Evolutionary conservation across 1,140 invertebrate species (phyloP).

Genomic region (Arion vulgaris): DNA sequence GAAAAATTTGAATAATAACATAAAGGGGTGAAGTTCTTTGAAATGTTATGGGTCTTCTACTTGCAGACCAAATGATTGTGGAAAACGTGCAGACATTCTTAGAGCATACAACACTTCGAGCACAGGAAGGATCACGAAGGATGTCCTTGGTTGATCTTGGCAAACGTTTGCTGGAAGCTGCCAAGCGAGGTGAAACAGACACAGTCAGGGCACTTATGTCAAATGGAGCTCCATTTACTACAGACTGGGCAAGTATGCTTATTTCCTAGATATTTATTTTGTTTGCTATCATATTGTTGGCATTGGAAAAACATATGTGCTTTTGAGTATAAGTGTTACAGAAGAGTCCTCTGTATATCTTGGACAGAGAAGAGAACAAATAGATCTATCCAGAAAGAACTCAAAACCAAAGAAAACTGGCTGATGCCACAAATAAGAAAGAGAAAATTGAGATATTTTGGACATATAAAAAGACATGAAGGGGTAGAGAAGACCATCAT

Average conservation of each 20-base stretch:
- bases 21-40: not conserved
- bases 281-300: too few species aligned
- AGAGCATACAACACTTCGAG: conserved; percentile 10
- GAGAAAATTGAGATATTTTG: too few species aligned
- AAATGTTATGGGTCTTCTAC: not conserved
- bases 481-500: too few species aligned
- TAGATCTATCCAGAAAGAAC: too few species aligned
- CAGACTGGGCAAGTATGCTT: conserved; percentile 87
- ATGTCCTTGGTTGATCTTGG: conserved; percentile 82
- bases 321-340: too few species aligned
- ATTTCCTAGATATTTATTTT: too few species aligned
- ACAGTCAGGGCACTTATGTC: conserved; percentile 85
- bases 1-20: not conserved
- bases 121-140: conserved; percentile 20
- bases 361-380: too few species aligned
- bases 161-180: conserved; percentile 84
- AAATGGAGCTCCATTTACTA: conserved; percentile 90
- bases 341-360: too few species aligned
- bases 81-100: conserved; percentile 28
- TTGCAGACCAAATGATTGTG: conserved; percentile 32
- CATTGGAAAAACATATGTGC: too few species aligned
- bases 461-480: too few species aligned
- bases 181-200: conserved; percentile 84
- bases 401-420: too few species aligned
- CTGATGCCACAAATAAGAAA: too few species aligned